phyloP scores from a whole-genome alignment of 92 coral and sea anemone species.

The Parazoanthus darwini region DNA sequence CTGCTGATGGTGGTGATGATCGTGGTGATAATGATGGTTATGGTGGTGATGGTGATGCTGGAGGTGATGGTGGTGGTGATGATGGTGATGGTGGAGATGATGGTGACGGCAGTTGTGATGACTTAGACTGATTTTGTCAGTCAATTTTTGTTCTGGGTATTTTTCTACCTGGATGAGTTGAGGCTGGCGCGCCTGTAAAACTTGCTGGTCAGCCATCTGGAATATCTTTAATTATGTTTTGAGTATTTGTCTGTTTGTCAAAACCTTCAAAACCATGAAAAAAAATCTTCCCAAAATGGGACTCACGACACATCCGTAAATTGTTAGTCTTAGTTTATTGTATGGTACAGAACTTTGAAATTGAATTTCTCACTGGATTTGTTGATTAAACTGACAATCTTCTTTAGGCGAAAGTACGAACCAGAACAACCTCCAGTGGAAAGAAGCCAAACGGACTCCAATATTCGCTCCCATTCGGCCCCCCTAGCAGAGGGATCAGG shows the following conservation, averaged over 20 bases:
- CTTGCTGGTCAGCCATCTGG: not conserved
- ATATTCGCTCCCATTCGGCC: conserved; percentile 75
- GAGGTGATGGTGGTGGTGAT: not conserved
- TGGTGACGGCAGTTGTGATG: not conserved
- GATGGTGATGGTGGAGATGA: not conserved
- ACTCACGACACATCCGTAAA: not conserved
- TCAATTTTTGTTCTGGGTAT: too few species aligned
- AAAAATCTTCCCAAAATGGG: not conserved
- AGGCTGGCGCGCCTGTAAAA: too few species aligned
- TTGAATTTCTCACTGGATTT: not conserved
- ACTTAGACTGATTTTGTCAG: too few species aligned
- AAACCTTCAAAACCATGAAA: not conserved
- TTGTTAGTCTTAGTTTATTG: not conserved
- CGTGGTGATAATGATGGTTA: not conserved
- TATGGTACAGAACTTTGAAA: not conserved
- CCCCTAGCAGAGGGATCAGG: conserved; percentile 75
- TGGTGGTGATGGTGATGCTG: not conserved
- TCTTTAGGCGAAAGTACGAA: conserved; percentile 1
- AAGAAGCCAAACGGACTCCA: conserved; percentile 76
- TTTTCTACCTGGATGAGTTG: too few species aligned
- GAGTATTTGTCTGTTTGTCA: not conserved
- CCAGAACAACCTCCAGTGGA: conserved; percentile 7
- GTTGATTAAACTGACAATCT: not conserved
- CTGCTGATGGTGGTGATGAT: too few species aligned
- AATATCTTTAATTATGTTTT: not conserved